Evolutionary conservation across 2,888 invertebrate genomes (phyloP), one percentile per base, ranked within the genome.

Genomic region (Drosophila incognita): DNA sequence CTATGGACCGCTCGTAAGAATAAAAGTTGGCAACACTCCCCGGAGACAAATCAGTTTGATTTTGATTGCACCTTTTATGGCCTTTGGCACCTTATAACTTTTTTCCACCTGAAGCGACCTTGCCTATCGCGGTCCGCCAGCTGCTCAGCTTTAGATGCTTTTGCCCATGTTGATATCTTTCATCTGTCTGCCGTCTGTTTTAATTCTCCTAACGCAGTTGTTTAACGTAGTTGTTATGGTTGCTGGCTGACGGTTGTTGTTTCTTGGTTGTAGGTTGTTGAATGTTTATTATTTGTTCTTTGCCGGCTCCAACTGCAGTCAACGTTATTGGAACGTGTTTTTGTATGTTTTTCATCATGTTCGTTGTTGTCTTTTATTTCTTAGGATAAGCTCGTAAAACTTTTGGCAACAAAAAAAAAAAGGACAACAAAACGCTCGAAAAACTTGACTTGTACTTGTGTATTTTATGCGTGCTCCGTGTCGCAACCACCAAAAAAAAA

Each of bases 1-100:
- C 59, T 60, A n/a, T 63, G 68, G 40, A 27, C 58, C 36, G 74
- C 72, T 83, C 87, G 83, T 87, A 88, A 87, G 87, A 79, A 85
- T 84, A 79, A 88, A 88, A 88, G 87, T 88, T 88, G 84, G 81
- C 89, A 89, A 79, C 74, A 78, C 79, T 86, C 87, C 87, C 88
- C 59, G 74, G 86, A 79, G 87, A 89, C 87, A 87, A 88, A 88
- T 88, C 87, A 88, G 90, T 89, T 88, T 89, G 88, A 88, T 83
- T 88, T 88, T 89, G 90, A 89, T 89, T 81, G 88, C 89, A 84
- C 73, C 89, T 88, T 86, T 89, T 87, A 88, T 78, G 83, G 79
- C 89, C 83, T 82, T 89, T 89, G 88, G 82, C 87, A 87, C 89
- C 89, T 89, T 89, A 81, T 87, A 87, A 89, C 76, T 74, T 84